These are phyloP conservation scores for Trichonephila inaurata DNA, from an alignment of 1,140 invertebrate species.

Conservation along the genomic window DNA sequence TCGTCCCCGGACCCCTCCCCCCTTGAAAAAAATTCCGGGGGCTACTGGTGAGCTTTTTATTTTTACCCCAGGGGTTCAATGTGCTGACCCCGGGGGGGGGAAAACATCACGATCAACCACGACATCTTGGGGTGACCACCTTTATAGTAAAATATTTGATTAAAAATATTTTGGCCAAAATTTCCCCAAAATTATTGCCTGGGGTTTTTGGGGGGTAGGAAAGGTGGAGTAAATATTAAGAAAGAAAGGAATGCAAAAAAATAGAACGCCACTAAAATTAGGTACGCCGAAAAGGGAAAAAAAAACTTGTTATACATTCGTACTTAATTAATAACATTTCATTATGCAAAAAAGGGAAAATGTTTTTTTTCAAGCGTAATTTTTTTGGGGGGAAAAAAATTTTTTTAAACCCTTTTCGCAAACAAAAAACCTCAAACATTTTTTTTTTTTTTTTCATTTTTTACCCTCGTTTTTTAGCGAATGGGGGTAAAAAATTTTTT, in stretches of 20 bases:
- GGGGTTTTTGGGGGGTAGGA: neutral
- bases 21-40: too few species aligned
- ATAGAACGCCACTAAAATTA: neutral
- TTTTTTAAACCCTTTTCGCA: neutral
- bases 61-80: too few species aligned
- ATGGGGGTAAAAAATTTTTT: neutral
- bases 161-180: neutral
- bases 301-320: neutral
- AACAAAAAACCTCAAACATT: neutral
- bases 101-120: too few species aligned
- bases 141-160: too few species aligned
- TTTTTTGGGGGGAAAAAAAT: neutral
- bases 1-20: too few species aligned
- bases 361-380: neutral
- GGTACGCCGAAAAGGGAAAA: neutral
- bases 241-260: neutral
- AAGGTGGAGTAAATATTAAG: neutral
- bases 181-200: neutral
- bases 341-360: neutral
- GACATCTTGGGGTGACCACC: too few species aligned
- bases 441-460: neutral
- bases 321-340: slow-evolving; percentile 35
- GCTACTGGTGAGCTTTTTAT: too few species aligned
- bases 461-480: neutral
- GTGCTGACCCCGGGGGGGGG: too few species aligned